A percentile compares a stretch with the other conserved stretches of the same genome.
phyloP scores from a whole-genome alignment of 1,140 invertebrate species.

The Zaprionus africanus region DNA sequence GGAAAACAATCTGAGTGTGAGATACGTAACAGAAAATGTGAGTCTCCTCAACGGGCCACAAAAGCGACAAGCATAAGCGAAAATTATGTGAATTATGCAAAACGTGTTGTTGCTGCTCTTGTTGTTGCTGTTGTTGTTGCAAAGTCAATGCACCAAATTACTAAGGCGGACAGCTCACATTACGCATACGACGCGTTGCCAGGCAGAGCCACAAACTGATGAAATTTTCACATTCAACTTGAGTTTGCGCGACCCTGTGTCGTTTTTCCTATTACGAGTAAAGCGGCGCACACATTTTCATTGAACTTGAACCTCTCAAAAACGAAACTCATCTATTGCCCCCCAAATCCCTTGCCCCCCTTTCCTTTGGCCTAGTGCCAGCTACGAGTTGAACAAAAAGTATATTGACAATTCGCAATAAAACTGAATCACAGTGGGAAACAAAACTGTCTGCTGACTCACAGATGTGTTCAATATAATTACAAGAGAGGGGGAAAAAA shows the following conservation, averaged over 20 bases:
- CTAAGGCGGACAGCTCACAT: conserved; percentile 24
- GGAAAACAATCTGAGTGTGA: conserved; percentile 53
- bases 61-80: conserved; percentile 64
- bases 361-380: conserved; percentile 31
- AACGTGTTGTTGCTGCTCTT: conserved; percentile 50
- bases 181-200: conserved; percentile 48
- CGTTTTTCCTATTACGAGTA: conserved; percentile 12
- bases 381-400: conserved; percentile 11
- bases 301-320: conserved; percentile 51
- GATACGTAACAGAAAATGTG: conserved; percentile 63
- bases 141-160: conserved; percentile 43
- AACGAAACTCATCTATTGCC: conserved; percentile 14
- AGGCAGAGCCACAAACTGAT: not conserved
- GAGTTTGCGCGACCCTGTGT: conserved; percentile 13
- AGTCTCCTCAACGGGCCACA: conserved; percentile 17
- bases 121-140: conserved; percentile 7
- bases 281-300: conserved; percentile 21
- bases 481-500: not conserved
- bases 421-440: conserved; percentile 17
- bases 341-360: not conserved
- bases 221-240: conserved; percentile 12
- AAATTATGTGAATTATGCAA: conserved; percentile 78
- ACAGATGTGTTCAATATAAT: conserved; percentile 1
- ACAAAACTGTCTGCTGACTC: not conserved
- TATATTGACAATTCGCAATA: conserved; percentile 35